A percentile compares a stretch with the other conserved stretches of the same genome.
Conservation (phyloP, 2,113 vertebrate genomes). For the Mustela nigripes region DNA sequence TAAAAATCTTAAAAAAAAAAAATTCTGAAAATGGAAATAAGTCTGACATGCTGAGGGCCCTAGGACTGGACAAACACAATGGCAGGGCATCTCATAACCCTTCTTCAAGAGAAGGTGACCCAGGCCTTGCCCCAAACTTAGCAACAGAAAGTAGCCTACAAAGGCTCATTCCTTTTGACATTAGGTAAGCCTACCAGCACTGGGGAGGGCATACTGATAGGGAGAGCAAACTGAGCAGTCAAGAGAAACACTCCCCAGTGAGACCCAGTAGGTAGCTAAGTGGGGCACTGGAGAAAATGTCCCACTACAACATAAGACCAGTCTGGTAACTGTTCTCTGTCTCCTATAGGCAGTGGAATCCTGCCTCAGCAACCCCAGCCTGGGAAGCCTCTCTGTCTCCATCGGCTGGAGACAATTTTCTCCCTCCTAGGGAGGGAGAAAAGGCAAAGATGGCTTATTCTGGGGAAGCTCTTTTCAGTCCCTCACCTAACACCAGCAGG, state of each 20-base stretch:
- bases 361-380: neutral
- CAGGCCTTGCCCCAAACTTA: neutral
- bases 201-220: neutral
- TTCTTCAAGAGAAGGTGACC: neutral
- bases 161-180: neutral
- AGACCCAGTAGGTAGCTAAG: neutral
- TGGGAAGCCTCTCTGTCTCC: neutral
- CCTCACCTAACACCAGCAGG: neutral
- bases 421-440: neutral
- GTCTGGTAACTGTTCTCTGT: neutral
- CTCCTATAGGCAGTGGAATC: neutral
- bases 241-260: neutral
- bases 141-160: neutral
- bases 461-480: neutral
- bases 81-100: neutral
- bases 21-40: constrained; percentile 30
- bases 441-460: neutral
- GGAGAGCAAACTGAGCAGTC: neutral
- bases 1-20: neutral
- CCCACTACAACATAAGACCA: neutral
- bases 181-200: neutral
- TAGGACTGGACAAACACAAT: neutral
- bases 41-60: neutral
- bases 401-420: neutral
- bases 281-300: neutral